Percentiles rank a stretch among this genome's conserved stretches.
These are phyloP conservation scores for Philereme vetulata DNA, from an alignment of 2,888 invertebrate genomes.

Conservation along the genomic window DNA sequence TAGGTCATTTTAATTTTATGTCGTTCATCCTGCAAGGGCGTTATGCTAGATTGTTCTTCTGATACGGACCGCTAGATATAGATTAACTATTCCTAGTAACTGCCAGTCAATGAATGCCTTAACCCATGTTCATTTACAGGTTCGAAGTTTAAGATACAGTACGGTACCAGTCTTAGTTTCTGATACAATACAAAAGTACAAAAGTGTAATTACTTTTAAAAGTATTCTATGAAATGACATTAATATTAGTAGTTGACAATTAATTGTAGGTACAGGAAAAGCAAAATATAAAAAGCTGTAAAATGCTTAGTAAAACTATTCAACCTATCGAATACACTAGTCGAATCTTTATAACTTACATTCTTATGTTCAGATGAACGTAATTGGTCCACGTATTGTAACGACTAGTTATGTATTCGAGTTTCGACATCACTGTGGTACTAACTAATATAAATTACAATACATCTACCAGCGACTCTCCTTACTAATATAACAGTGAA, in stretches of 20 bases:
- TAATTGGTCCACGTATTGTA: slow-evolving; percentile 41
- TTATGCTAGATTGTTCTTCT: too few relatives aligned
- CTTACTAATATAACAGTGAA: slow-evolving; percentile 3
- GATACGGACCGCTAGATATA: too few relatives aligned
- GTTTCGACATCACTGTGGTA: not conserved
- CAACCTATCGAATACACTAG: not conserved
- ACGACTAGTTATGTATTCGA: slow-evolving; percentile 7
- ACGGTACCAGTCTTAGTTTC: not conserved
- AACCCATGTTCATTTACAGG: too few relatives aligned
- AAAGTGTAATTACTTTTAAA: not conserved
- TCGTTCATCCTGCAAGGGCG: too few relatives aligned
- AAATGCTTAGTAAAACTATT: not conserved
- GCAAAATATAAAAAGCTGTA: slow-evolving; percentile 5
- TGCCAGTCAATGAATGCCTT: too few relatives aligned
- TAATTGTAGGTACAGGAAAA: not conserved
- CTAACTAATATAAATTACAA: slow-evolving; percentile 2
- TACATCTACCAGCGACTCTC: slow-evolving; percentile 5
- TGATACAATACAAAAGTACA: not conserved
- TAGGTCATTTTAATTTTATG: too few relatives aligned
- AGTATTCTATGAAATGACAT: not conserved
- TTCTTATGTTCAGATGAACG: slow-evolving; percentile 11
- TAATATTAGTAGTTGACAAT: not conserved
- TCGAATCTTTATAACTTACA: not conserved
- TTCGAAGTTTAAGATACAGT: too few relatives aligned
- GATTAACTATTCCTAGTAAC: too few relatives aligned